Evolutionary conservation across 2,888 invertebrate species (phyloP).

Genomic region (Serrognathus titanus): DNA sequence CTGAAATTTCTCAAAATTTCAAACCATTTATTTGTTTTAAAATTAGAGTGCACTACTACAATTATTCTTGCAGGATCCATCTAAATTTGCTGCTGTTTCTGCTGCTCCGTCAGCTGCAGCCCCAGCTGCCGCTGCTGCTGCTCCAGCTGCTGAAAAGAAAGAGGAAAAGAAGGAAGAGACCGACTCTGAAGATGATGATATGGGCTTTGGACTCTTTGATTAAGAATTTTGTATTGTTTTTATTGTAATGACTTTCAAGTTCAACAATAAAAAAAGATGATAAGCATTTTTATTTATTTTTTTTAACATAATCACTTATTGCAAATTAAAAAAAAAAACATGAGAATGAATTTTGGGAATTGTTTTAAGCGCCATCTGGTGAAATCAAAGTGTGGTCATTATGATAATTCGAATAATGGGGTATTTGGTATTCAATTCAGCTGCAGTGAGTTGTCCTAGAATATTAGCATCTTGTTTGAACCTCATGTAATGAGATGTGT

Average conservation of each 20-base stretch:
- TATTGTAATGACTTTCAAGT: too few relatives aligned
- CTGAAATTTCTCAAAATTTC: constrained; percentile 15
- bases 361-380: too few relatives aligned
- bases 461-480: too few relatives aligned
- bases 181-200: constrained; percentile 87
- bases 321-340: too few relatives aligned
- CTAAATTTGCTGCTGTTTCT: constrained; percentile 78
- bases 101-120: constrained; percentile 61
- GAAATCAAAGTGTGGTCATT: too few relatives aligned
- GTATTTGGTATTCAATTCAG: too few relatives aligned
- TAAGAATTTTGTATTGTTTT: constrained; percentile 48
- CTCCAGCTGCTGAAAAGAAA: constrained; percentile 63
- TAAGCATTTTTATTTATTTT: not conserved
- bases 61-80: constrained; percentile 71
- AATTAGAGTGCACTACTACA: not conserved
- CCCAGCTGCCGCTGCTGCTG: constrained; percentile 61
- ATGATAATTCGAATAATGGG: too few relatives aligned
- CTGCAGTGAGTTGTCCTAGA: too few relatives aligned
- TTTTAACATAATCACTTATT: not conserved
- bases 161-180: constrained; percentile 80
- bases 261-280: constrained; percentile 1
- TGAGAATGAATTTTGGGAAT: too few relatives aligned
- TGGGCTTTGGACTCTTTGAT: constrained; percentile 96
- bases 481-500: too few relatives aligned
- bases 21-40: not conserved